These are phyloP conservation scores for Troides helena DNA, from an alignment of 2,888 invertebrate genomes.

Conservation along the genomic window DNA sequence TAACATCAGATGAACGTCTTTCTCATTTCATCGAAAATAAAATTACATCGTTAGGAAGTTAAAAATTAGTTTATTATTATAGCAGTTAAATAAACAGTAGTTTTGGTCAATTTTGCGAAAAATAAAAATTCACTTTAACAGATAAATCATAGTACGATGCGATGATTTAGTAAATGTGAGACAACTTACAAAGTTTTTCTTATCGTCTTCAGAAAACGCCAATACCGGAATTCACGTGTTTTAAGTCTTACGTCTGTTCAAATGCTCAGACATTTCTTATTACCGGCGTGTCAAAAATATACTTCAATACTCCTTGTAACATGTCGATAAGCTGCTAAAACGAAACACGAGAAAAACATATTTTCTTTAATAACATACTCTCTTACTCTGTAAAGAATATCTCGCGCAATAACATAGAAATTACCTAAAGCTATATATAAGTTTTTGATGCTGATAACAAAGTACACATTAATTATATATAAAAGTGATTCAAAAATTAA, in stretches of 20 bases:
- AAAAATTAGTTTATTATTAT: no score
- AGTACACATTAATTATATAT: no score
- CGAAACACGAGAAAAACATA: slow-evolving; percentile 2
- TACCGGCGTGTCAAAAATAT: slow-evolving; percentile 17
- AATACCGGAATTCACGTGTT: background rate
- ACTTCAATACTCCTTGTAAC: slow-evolving; percentile 19
- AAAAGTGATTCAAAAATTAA: no score
- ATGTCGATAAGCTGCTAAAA: slow-evolving; percentile 19
- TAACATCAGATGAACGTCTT: no score
- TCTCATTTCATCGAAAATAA: no score
- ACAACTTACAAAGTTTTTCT: background rate
- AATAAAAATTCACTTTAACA: background rate
- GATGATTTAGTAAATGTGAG: no score
- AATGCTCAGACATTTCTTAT: slow-evolving; percentile 18
- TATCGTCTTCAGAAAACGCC: background rate
- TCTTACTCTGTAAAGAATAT: background rate
- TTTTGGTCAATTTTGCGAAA: background rate
- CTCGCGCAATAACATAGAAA: no score
- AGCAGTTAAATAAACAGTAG: no score
- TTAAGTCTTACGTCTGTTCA: background rate
- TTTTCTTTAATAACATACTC: background rate
- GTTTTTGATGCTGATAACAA: no score
- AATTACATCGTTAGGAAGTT: background rate
- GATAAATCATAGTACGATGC: no score
- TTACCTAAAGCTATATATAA: no score